Evolutionary conservation across 2,888 invertebrate species (phyloP), one percentile per base, ranked within the genome.

Genomic region (Oeneis ivallda): DNA sequence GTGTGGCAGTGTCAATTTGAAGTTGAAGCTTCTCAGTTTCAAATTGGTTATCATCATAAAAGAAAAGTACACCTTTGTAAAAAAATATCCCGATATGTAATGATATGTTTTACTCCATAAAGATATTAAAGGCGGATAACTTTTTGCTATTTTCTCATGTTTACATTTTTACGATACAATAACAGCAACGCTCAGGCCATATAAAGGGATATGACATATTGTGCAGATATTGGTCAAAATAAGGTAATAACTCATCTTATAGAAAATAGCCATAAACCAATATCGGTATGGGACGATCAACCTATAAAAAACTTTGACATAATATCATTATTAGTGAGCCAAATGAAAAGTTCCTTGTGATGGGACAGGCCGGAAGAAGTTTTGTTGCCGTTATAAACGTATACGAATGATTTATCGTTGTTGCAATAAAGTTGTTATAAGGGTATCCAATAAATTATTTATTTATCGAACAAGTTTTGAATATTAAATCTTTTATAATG

Each of bases 321-420:
- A 80, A 77, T 80, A 84, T 82, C 83, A 77, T 84, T 87, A 87
- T 87, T 81, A 82, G 79, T 72, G 74, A 72, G 76, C 74, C 69
- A 74, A 72, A 82, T 83, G 87, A 86, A 87, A 87, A 83, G 78
- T 84, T 83, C 70, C 67, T 68, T 71, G 75, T 74, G 75, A 74
- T 72, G 70, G 72, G 75, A 76, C 69, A 76, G 76, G 77, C 81
- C 79, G 83, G 83, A 83, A 80, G 73, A 82, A 86, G 79, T 86
- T 86, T 79, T 79, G 83, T 80, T 80, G 80, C 81, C 75, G 83
- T 85, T 87, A 85, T 86, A 85, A 85, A 84, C 79, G 82, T 82
- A 84, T 82, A 82, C 77, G 80, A 77, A 84, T 87, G 88, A 89
- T 89, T 87, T 89, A 88, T 80, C 77, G 75, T 78, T 84, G 79